phyloP scores from a whole-genome alignment of 2,113 vertebrate species.

The Perca fluviatilis region DNA sequence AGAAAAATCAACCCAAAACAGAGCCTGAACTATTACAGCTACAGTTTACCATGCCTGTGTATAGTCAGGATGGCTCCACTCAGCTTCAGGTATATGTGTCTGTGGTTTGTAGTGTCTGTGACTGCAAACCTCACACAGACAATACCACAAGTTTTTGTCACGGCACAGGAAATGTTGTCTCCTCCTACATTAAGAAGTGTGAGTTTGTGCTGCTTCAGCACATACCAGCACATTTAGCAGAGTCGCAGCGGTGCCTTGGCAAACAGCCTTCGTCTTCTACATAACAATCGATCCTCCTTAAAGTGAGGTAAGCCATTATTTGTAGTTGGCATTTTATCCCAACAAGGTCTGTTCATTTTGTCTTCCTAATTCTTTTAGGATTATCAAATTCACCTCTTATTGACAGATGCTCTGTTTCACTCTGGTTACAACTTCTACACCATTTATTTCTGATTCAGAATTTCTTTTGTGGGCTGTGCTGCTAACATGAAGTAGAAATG shows the following conservation, averaged over 20 bases:
- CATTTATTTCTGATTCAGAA: neutral
- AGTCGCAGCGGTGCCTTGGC: conserved; percentile 44
- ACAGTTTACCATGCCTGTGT: neutral
- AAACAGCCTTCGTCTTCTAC: conserved; percentile 18
- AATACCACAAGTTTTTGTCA: conserved; percentile 36
- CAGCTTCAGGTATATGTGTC: conserved; percentile 13
- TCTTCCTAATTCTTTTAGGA: neutral
- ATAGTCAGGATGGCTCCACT: neutral
- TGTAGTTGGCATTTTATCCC: conserved; percentile 2
- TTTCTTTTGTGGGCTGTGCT: conserved; percentile 2
- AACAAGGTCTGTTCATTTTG: conserved; percentile 19
- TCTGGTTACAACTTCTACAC: neutral
- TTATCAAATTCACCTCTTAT: conserved; percentile 1
- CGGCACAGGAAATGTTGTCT: conserved; percentile 65
- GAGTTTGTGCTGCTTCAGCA: conserved; percentile 35
- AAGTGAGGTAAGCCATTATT: conserved; percentile 67
- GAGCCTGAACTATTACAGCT: neutral
- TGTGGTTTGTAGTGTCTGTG: conserved; percentile 63
- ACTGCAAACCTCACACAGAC: conserved; percentile 52
- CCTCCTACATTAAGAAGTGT: conserved; percentile 54
- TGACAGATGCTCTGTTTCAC: conserved; percentile 2
- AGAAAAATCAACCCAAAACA: neutral
- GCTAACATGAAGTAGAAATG: conserved; percentile 15
- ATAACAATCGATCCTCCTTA: conserved; percentile 19
- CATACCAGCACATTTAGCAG: conserved; percentile 47